Evolutionary conservation across 1,140 invertebrate species (phyloP).

Genomic region (Euglossa dilemma): DNA sequence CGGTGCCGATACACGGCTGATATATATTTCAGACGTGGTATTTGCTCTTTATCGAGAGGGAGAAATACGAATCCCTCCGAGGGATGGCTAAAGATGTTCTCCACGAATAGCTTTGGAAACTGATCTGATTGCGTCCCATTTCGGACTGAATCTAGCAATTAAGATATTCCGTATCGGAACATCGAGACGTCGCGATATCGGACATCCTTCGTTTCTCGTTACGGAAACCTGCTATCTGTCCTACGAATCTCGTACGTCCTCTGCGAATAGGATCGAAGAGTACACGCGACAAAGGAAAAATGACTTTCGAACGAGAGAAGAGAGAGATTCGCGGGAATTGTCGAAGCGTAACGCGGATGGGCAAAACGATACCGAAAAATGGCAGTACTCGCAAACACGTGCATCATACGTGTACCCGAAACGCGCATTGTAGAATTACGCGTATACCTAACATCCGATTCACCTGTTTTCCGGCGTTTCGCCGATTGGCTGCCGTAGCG

Average conservation of each 20-base stretch:
- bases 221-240: no score
- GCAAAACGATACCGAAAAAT: background rate
- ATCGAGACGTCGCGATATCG: background rate
- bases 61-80: slow-evolving; percentile 16
- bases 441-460: slow-evolving; percentile 50
- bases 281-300: background rate
- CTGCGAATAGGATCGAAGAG: no score
- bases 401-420: background rate
- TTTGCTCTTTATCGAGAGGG: slow-evolving; percentile 49
- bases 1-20: slow-evolving; percentile 74
- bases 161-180: slow-evolving; percentile 13
- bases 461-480: slow-evolving; percentile 60
- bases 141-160: slow-evolving; percentile 21
- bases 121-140: slow-evolving; percentile 29
- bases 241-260: no score
- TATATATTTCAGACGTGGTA: slow-evolving; percentile 63
- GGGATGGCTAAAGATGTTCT: slow-evolving; percentile 7
- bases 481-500: slow-evolving; percentile 72
- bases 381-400: background rate
- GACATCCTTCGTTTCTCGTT: background rate
- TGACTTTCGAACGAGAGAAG: no score
- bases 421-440: slow-evolving; percentile 25
- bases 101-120: slow-evolving; percentile 12
- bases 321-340: background rate
- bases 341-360: background rate